Evolutionary conservation across 2,113 vertebrate species (phyloP), one percentile per base, ranked within the genome.

Genomic region (Solea solea): DNA sequence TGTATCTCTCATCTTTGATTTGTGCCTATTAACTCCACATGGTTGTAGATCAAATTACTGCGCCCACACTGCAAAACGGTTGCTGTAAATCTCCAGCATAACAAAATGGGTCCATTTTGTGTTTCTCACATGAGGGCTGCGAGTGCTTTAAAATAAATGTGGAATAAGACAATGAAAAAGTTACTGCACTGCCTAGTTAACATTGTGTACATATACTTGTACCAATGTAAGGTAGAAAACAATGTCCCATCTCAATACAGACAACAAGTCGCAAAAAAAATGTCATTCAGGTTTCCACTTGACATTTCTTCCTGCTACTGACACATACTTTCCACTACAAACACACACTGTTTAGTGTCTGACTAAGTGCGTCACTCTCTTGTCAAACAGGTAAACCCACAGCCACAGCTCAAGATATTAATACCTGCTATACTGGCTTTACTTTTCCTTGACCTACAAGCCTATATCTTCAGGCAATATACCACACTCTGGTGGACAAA

Each of bases 361-460:
- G 45, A 45, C 0, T 2, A 57, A 28, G 65, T 56, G 27, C 28
- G 41, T 62, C 74, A 72, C 51, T 11, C 55, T 54, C 86, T 80
- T 53, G 86, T 82, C 75, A 76, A 76, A 89, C 89, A 82, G 82
- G 85, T 85, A 76, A 75, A 61, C 71, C 82, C 59, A 62, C 59
- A 75, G 55, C 3, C 12, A 44, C 61, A 57, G 76, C 63, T 45
- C 5, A 72, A 69, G 59, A 60, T 49, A 72, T 74, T 34, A 62
- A 72, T 42, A 85, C 88, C 81, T 63, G 88, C 42, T 88, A 41
- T 64, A 85, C 92, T 73, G 85, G 90, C 85, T 90, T 52, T 40
- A 34, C 39, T 77, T 74, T 78, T 41, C 51, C 41, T 69, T 84
- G 81, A 88, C 85, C 87, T 53, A 78, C 61, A 80, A 72, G 67